Conservation (phyloP, 2,797 vertebrate species). For the Mus caroli region DNA sequence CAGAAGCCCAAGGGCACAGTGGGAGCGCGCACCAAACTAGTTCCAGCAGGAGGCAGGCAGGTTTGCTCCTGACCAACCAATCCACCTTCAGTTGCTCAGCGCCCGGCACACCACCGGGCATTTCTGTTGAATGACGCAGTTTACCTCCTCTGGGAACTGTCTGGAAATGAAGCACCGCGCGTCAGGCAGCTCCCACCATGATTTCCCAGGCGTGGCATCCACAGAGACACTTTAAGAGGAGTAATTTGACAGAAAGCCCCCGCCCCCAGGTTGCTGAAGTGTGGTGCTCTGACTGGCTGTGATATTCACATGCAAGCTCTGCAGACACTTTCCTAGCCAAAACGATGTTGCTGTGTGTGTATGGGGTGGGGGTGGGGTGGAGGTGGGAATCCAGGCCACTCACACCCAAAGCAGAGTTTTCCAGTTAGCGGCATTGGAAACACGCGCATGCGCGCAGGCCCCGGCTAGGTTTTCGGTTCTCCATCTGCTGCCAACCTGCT, state of each 20-base stretch:
- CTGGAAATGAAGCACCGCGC: background rate
- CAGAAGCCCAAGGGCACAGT: background rate
- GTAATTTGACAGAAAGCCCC: background rate
- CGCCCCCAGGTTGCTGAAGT: background rate
- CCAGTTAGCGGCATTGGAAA: background rate
- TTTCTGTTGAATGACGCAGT: background rate
- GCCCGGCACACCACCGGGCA: background rate
- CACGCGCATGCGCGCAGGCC: accelerated
- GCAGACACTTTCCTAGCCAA: background rate
- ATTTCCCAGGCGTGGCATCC: background rate
- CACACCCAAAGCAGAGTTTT: too few species aligned
- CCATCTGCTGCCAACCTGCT: background rate
- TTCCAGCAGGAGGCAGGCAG: slow-evolving; percentile 1
- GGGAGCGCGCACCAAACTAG: background rate
- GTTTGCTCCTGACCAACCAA: background rate
- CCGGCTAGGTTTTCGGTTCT: background rate
- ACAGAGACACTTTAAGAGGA: background rate
- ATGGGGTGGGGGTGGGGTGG: background rate
- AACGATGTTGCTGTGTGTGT: background rate
- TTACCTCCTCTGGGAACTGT: background rate
- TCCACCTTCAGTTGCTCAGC: too few species aligned
- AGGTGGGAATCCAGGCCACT: background rate
- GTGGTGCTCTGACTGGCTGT: too few species aligned
- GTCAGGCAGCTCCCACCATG: background rate
- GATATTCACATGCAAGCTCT: background rate